Evolutionary conservation across 2,113 vertebrate species (phyloP).

Genomic region (Ochotona princeps): DNA sequence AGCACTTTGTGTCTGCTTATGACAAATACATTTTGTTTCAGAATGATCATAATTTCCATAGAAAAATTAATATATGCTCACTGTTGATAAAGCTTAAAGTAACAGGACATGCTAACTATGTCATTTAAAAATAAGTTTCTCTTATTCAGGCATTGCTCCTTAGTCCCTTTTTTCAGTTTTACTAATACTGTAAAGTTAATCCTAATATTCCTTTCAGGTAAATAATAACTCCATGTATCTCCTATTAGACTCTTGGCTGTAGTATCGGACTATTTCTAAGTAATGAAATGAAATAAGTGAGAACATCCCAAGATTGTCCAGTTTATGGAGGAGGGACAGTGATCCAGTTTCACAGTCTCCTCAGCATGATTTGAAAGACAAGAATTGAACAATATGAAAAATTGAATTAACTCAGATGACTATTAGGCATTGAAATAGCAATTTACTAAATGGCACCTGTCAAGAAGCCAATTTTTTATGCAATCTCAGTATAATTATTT

Average conservation of each 20-base stretch:
- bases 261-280: conserved; percentile 38
- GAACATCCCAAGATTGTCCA: neutral
- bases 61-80: conserved; percentile 25
- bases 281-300: conserved; percentile 34
- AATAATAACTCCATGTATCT: neutral
- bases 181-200: neutral
- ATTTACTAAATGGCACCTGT: conserved; percentile 71
- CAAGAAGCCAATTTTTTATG: conserved; percentile 67
- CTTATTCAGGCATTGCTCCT: conserved; percentile 44
- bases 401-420: conserved; percentile 70
- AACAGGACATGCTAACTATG: neutral
- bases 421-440: conserved; percentile 63
- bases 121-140: conserved; percentile 21
- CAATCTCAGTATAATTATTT: conserved; percentile 70
- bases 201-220: conserved; percentile 30
- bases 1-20: conserved; percentile 1
- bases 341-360: conserved; percentile 32
- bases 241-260: conserved; percentile 20
- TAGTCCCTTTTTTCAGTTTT: conserved; percentile 4
- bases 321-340: neutral
- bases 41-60: conserved; percentile 38
- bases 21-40: conserved; percentile 20
- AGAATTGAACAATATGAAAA: conserved; percentile 65
- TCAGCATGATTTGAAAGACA: conserved; percentile 63
- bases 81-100: conserved; percentile 49